Percentiles rank a stretch among this genome's conserved stretches.
Evolutionary conservation across 2,113 vertebrate genomes (phyloP).

Genomic region (Agapornis roseicollis): DNA sequence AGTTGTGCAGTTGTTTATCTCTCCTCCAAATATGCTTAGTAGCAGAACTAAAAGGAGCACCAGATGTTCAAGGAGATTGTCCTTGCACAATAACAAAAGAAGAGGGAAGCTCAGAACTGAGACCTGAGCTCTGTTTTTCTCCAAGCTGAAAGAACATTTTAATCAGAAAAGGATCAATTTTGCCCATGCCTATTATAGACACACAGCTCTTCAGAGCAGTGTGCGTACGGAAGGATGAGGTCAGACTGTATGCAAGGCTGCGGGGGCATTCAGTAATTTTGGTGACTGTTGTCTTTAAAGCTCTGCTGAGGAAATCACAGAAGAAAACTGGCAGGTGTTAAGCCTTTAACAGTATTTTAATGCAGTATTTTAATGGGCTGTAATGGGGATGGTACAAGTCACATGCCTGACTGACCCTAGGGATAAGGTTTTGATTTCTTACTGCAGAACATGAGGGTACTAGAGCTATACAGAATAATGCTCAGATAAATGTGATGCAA

Average conservation of each 20-base stretch:
- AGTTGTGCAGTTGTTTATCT: background rate
- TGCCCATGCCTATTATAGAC: background rate
- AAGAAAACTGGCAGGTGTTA: background rate
- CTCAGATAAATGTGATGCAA: background rate
- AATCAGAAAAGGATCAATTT: background rate
- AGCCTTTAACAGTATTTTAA: background rate
- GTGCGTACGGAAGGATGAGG: background rate
- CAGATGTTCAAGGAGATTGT: slow-evolving; percentile 17
- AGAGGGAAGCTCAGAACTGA: background rate
- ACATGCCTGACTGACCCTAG: background rate
- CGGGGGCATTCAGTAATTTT: background rate
- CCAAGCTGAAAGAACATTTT: background rate
- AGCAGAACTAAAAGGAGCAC: background rate
- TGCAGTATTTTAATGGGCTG: background rate
- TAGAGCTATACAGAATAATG: background rate
- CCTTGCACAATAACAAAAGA: background rate
- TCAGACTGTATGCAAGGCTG: background rate
- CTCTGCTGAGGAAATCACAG: background rate
- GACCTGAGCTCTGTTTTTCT: background rate
- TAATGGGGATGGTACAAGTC: background rate
- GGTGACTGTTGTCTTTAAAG: background rate
- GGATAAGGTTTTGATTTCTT: background rate
- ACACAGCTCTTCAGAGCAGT: background rate
- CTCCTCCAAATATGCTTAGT: background rate
- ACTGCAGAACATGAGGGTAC: background rate